Conservation (phyloP, 2,888 invertebrate genomes). For the Pseudococcus viburni region DNA sequence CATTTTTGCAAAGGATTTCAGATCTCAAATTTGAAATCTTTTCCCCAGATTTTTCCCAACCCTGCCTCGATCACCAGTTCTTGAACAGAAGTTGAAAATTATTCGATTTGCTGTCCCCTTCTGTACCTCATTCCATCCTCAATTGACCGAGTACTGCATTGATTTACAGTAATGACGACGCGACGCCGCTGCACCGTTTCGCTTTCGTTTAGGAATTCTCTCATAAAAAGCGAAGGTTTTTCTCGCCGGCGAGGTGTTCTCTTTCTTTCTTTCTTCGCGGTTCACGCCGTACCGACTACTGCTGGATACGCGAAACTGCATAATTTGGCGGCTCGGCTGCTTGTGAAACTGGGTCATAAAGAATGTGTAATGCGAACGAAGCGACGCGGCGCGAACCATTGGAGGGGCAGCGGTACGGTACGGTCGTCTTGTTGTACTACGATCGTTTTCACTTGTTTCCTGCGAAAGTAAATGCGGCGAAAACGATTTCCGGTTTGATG, state of each 20-base stretch:
- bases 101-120: background rate
- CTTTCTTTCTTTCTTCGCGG: slow-evolving; percentile 30
- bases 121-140: background rate
- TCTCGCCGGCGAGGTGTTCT: background rate
- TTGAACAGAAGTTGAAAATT: background rate
- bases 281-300: slow-evolving; percentile 49
- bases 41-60: too few species aligned
- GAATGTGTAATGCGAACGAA: slow-evolving; percentile 61
- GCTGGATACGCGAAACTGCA: slow-evolving; percentile 58
- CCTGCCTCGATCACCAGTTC: background rate
- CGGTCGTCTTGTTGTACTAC: slow-evolving; percentile 33
- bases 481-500: slow-evolving; percentile 63
- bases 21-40: too few species aligned
- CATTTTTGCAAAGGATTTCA: too few species aligned
- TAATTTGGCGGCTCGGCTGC: slow-evolving; percentile 62
- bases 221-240: slow-evolving; percentile 48
- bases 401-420: background rate
- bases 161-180: slow-evolving; percentile 12
- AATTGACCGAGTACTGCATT: background rate
- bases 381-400: slow-evolving; percentile 31
- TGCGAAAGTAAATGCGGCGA: slow-evolving; percentile 65
- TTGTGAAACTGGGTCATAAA: slow-evolving; percentile 62
- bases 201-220: slow-evolving; percentile 45
- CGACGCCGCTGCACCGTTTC: background rate
- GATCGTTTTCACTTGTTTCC: slow-evolving; percentile 66